Evolutionary conservation across 1,140 invertebrate species (phyloP), one percentile per base, ranked within the genome.

Genomic region (Lordiphosa mommai): DNA sequence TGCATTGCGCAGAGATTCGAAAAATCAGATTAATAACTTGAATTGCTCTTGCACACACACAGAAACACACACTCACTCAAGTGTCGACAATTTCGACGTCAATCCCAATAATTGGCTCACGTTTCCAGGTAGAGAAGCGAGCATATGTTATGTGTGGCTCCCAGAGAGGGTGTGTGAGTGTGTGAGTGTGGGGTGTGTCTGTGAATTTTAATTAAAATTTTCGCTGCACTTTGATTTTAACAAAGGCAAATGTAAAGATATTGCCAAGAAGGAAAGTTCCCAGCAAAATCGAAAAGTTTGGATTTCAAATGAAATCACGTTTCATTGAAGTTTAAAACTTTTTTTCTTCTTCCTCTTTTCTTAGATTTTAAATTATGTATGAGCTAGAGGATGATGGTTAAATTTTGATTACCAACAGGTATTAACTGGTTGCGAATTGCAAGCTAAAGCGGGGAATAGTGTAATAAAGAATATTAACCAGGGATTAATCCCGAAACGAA

Each of bases 21-120:
- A 58, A 70, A 70, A 80, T 80, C 73, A 80, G 73, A 79, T 79
- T 79, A 79, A 79, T 80, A 79, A 79, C 74, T 72, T 69, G 68
- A 72, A 79, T 73, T 69, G 73, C 68, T 68, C 36, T 59, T 52
- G 27, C 48, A 29, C 23, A 16, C 6, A 32, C 20, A 52, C 16
- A 51, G 27, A 34, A n/a, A 12, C 47, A 38, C 17, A 46, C n/a
- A 33, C 33, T 23, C 20, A 23, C 20, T 23, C 23, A 46, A 55
- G 60, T 60, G 60, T 60, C 51, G 61, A 72, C 30, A 52, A 58
- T 40, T 50, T 60, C 47, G 57, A 55, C 40, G 46, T 63, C 61
- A 63, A 65, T 65, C 41, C 64, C 52, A 64, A 79, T 79, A 79
- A 79, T 79, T 79, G 73, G 73, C 73, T 79, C 73, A 79, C 73